Evolutionary conservation across 2,113 vertebrate species (phyloP).

Genomic region (Paratilapia polleni): DNA sequence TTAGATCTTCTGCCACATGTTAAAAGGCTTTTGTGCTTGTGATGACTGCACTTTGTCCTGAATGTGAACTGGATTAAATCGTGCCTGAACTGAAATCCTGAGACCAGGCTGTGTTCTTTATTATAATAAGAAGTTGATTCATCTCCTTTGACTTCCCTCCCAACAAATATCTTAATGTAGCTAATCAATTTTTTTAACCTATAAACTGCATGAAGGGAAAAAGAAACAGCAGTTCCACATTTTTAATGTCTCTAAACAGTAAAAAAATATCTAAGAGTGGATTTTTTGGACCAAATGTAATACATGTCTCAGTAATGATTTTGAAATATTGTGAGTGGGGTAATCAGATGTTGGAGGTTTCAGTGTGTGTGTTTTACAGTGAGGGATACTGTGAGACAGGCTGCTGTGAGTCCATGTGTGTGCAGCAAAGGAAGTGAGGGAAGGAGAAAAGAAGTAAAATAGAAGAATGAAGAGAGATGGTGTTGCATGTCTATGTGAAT

Average conservation of each 20-base stretch:
- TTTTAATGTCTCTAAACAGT: not conserved
- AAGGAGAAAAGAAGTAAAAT: not conserved
- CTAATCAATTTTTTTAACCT: no score
- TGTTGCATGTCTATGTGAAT: not conserved
- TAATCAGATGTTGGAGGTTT: not conserved
- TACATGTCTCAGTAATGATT: not conserved
- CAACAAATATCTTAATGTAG: no score
- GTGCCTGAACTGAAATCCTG: not conserved
- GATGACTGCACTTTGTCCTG: not conserved
- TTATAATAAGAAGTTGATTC: not conserved
- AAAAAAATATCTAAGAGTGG: no score
- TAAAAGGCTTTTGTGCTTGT: not conserved
- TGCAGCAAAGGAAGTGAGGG: not conserved
- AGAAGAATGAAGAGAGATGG: not conserved
- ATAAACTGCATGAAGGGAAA: not conserved
- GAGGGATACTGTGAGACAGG: no score
- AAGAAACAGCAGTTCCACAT: not conserved
- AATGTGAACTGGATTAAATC: not conserved
- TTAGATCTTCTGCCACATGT: not conserved
- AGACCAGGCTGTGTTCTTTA: not conserved
- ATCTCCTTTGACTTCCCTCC: not conserved
- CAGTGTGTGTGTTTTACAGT: not conserved
- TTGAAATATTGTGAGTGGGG: not conserved
- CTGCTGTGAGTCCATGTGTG: not conserved
- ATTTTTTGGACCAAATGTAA: not conserved